A percentile compares a stretch with the other conserved stretches of the same genome.
Evolutionary conservation across 2,113 vertebrate genomes (phyloP).

Genomic region (Circaetus gallicus): DNA sequence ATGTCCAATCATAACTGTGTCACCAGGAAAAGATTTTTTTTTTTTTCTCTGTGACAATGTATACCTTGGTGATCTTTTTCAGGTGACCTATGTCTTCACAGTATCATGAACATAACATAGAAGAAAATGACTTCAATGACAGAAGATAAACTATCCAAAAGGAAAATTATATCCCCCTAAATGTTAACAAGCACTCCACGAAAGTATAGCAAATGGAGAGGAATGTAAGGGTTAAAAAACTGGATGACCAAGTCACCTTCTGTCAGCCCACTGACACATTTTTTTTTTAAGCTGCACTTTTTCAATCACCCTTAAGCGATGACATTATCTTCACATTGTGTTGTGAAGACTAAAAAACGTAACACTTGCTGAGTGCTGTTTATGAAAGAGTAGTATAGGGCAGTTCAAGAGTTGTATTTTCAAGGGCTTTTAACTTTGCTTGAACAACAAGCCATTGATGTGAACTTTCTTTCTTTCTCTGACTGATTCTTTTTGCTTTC

Average conservation of each 20-base stretch:
- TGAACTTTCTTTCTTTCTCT: not conserved
- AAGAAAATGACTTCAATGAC: not conserved
- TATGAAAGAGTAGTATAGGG: not conserved
- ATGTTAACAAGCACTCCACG: not conserved
- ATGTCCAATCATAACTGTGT: not conserved
- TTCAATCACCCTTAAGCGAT: not conserved
- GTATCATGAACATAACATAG: not conserved
- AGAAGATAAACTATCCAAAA: not conserved
- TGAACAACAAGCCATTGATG: not conserved
- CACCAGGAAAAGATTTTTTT: not conserved
- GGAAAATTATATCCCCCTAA: not conserved
- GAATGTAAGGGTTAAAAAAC: not conserved
- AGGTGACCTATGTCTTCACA: not conserved
- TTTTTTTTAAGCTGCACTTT: not conserved
- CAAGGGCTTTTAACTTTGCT: not conserved
- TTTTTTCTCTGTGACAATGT: not conserved
- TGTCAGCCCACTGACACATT: not conserved
- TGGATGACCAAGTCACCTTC: too few relatives aligned
- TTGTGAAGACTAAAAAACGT: not conserved
- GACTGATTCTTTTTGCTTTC: not conserved
- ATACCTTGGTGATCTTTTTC: not conserved
- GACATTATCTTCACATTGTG: not conserved
- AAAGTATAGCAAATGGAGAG: not conserved
- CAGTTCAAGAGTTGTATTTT: not conserved
- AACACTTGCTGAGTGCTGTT: not conserved